A percentile compares a stretch with the other conserved stretches of the same genome.
These are phyloP conservation scores for Sarotherodon lohbergeri DNA, from an alignment of 2,113 vertebrate genomes.

Conservation along the genomic window DNA sequence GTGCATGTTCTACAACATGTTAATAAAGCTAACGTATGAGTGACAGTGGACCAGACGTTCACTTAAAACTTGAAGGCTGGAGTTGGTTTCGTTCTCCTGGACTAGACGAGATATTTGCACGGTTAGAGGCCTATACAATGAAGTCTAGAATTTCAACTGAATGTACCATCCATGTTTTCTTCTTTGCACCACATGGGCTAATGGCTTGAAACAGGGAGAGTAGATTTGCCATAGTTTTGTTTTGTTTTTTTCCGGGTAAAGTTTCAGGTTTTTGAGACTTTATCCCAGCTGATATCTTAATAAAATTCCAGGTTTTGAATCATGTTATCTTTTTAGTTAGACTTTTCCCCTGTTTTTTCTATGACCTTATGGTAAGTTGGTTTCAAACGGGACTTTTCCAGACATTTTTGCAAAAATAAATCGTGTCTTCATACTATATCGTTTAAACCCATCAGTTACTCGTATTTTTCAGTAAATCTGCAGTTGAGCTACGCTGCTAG, in stretches of 20 bases:
- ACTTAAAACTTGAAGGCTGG: constrained; percentile 54
- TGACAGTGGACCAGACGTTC: constrained; percentile 43
- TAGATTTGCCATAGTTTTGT: not conserved
- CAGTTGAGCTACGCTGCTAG: not conserved
- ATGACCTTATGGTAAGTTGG: not conserved
- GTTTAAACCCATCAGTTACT: not conserved
- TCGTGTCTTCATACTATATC: not conserved
- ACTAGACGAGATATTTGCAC: constrained; percentile 42
- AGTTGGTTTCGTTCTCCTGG: constrained; percentile 1
- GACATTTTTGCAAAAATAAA: not conserved
- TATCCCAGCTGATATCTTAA: not conserved
- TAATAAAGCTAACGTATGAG: not conserved
- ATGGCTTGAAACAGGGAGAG: constrained; percentile 7
- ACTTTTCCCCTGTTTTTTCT: not conserved
- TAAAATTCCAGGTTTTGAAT: not conserved
- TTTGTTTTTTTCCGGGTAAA: not conserved
- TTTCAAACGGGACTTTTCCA: constrained; percentile 5
- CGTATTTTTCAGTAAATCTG: not conserved
- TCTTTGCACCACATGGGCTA: not conserved
- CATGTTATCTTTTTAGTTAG: not conserved
- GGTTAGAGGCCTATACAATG: not conserved
- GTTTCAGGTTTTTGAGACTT: not conserved
- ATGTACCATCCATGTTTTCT: constrained; percentile 34
- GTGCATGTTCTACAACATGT: constrained; percentile 17
- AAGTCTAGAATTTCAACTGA: constrained; percentile 25